Evolutionary conservation across 2,888 invertebrate species (phyloP), one percentile per base, ranked within the genome.

Genomic region (Choreutis nemorana): DNA sequence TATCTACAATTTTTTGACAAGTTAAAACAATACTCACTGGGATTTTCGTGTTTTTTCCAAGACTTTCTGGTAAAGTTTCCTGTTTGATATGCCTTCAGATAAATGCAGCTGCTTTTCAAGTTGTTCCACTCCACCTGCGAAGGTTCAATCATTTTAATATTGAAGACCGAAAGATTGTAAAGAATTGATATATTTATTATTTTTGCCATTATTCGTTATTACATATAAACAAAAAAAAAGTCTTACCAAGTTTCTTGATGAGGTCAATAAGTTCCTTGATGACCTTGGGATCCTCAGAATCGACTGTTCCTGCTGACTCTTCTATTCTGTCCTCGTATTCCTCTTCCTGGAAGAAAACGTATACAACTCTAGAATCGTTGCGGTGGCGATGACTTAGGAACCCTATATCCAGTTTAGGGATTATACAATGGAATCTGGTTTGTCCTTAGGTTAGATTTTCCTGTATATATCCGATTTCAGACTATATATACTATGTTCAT

Each of bases 191-290:
- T 18, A 18, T 6, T 18, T 18, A 18, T 18, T 18, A 8, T 18
- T 18, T 8, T 18, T 18, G 5, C 5, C 18, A 5, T 18, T 18
- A 18, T 18, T 18, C 18, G 8, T 18, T 5, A 6, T 18, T 18
- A 18, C 8, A 18, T 18, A 6, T 18, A 18, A n/a, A n/a, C n/a
- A n/a, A n/a, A 25, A 25, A 14, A 33, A 15, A 8, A 23, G 14
- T 63, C 73, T 67, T 45, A 83, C 91, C 92, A 33, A 91, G 88
- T 84, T 91, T 91, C 56, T 87, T 91, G 40, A 93, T 92, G 2
- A 93, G 79, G 40, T 89, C 88, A 28, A 93, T 87, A 3, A 93
- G 68, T 55, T 93, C 92, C 50, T 92, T 92, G 32, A 92, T 87
- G 0, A 91, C 90, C 55, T 64, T 82, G 0, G 89, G 89, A 52